A percentile compares a stretch with the other conserved stretches of the same genome.
Conservation (phyloP, 1,140 invertebrate species). For the Monochamus saltuarius region DNA sequence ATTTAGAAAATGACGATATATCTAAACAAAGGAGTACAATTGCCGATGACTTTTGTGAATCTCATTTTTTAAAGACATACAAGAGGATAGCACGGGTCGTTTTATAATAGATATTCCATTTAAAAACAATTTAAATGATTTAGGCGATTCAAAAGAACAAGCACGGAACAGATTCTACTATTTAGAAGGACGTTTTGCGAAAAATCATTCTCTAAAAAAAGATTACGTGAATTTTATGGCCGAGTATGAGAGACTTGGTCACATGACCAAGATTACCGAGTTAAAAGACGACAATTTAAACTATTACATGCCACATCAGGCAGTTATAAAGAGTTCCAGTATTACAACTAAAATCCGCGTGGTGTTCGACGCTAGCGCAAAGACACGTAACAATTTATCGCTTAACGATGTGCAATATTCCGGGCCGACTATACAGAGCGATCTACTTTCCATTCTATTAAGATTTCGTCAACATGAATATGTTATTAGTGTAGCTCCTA, state of each 20-base stretch:
- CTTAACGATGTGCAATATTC: slow-evolving; percentile 36
- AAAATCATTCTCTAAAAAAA: slow-evolving; percentile 15
- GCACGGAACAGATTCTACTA: slow-evolving; percentile 7
- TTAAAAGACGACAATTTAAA: background rate
- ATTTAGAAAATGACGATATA: background rate
- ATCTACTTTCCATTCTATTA: slow-evolving; percentile 44
- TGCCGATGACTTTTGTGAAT: background rate
- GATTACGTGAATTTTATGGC: slow-evolving; percentile 21
- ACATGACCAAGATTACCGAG: slow-evolving; percentile 15
- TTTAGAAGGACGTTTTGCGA: slow-evolving; percentile 13
- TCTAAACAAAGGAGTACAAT: too few species aligned
- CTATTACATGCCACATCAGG: slow-evolving; percentile 51
- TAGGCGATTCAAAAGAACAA: slow-evolving; percentile 4
- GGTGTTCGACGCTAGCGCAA: slow-evolving; percentile 48
- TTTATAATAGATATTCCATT: slow-evolving; percentile 17
- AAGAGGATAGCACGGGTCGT: background rate
- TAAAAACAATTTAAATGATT: slow-evolving; percentile 1
- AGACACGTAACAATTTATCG: slow-evolving; percentile 30
- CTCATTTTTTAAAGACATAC: background rate
- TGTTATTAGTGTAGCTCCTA: slow-evolving; percentile 46
- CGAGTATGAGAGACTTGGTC: slow-evolving; percentile 18
- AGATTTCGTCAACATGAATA: slow-evolving; percentile 48
- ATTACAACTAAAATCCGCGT: slow-evolving; percentile 45
- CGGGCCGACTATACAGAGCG: slow-evolving; percentile 37
- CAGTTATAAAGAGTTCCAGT: slow-evolving; percentile 43